These are phyloP conservation scores for Gobio gobio DNA, from an alignment of 2,113 vertebrate species.

Conservation along the genomic window DNA sequence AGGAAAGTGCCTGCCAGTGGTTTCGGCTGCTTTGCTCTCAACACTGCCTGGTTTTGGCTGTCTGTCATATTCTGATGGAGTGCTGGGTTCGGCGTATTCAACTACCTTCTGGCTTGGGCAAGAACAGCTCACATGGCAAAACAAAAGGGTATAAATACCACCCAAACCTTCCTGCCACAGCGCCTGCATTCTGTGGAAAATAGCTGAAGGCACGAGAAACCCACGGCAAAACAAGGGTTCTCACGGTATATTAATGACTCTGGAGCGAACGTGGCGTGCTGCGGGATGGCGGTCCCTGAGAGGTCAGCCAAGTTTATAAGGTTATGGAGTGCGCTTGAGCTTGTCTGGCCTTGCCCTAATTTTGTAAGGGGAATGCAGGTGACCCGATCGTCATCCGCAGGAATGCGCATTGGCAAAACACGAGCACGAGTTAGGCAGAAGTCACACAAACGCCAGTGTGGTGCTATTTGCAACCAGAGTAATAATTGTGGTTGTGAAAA, in stretches of 20 bases:
- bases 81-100: conserved; percentile 64
- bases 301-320: conserved; percentile 61
- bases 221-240: conserved; percentile 67
- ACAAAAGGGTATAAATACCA: conserved; percentile 65
- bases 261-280: conserved; percentile 60
- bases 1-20: conserved; percentile 58
- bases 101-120: conserved; percentile 67
- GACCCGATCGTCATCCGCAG: conserved; percentile 21
- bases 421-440: conserved; percentile 37
- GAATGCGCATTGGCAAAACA: conserved; percentile 28
- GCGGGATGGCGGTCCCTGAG: conserved; percentile 46
- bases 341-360: background rate
- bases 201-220: conserved; percentile 68
- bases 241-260: conserved; percentile 65
- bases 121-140: conserved; percentile 64
- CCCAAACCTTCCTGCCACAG: conserved; percentile 57
- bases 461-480: conserved; percentile 66
- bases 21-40: conserved; percentile 58
- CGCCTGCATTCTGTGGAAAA: conserved; percentile 65
- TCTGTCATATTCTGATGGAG: conserved; percentile 61
- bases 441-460: conserved; percentile 54
- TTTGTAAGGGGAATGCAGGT: conserved; percentile 32
- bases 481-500: conserved; percentile 72
- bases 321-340: conserved; percentile 35
- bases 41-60: conserved; percentile 68